A percentile compares a stretch with the other conserved stretches of the same genome.
These are phyloP conservation scores for Rhynchonycteris naso DNA, from an alignment of 2,797 vertebrate genomes.

Conservation along the genomic window DNA sequence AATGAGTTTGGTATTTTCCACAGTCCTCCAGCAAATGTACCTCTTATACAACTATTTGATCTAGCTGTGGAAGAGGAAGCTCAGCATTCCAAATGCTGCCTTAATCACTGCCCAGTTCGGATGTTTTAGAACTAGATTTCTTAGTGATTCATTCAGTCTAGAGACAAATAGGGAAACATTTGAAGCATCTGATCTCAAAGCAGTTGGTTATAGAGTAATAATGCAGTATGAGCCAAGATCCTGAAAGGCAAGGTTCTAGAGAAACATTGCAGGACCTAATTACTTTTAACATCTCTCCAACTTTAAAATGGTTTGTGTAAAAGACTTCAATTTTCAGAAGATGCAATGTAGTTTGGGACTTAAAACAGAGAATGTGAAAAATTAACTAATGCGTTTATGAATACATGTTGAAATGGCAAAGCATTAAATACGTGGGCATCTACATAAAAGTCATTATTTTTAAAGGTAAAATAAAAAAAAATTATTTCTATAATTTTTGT, in stretches of 20 bases:
- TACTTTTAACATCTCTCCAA: slow-evolving; percentile 29
- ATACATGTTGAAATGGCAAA: slow-evolving; percentile 9
- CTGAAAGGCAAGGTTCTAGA: slow-evolving; percentile 19
- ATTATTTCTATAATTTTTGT: too few relatives aligned
- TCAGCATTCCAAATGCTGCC: neutral
- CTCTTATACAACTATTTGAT: neutral
- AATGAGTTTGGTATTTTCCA: neutral
- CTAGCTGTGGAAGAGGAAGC: neutral
- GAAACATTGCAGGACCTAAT: neutral
- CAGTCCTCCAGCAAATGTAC: neutral
- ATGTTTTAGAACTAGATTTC: slow-evolving; percentile 41
- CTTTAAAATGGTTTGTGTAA: slow-evolving; percentile 50
- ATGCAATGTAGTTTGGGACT: neutral
- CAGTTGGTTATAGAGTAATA: neutral
- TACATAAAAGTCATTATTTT: neutral
- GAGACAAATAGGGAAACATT: slow-evolving; percentile 31
- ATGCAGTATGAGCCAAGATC: neutral
- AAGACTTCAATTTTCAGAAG: slow-evolving; percentile 54
- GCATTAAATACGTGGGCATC: neutral
- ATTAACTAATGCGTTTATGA: neutral
- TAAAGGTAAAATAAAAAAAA: too few relatives aligned
- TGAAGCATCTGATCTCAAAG: neutral
- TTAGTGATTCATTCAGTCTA: neutral
- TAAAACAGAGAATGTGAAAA: slow-evolving; percentile 13
- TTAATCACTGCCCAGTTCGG: neutral